A percentile compares a stretch with the other conserved stretches of the same genome.
Evolutionary conservation across 2,113 vertebrate species (phyloP).

Genomic region (Nanorana parkeri): DNA sequence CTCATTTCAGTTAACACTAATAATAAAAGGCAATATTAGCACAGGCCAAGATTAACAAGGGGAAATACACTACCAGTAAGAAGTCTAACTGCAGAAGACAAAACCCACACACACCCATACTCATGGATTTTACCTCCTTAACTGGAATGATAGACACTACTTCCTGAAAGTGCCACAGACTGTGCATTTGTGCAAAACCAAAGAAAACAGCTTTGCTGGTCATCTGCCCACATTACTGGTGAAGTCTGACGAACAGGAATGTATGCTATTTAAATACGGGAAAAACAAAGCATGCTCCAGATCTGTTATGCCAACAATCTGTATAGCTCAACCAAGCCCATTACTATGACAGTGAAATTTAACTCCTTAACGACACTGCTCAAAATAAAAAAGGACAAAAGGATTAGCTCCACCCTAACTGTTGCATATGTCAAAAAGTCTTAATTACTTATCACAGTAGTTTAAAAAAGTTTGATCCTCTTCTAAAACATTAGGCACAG

Average conservation of each 20-base stretch:
- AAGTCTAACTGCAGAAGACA: no score
- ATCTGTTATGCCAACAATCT: conserved; percentile 16
- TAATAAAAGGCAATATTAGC: no score
- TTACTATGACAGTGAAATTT: not conserved
- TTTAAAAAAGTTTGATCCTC: no score
- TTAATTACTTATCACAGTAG: no score
- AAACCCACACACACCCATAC: not conserved
- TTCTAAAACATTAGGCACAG: no score
- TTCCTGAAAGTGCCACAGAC: not conserved
- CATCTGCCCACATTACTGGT: conserved; percentile 18
- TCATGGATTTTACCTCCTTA: not conserved
- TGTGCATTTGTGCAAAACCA: not conserved
- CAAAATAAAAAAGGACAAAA: not conserved
- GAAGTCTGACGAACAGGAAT: conserved; percentile 37
- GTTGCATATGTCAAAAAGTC: no score
- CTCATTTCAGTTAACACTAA: no score
- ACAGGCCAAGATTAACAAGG: no score
- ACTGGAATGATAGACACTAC: not conserved
- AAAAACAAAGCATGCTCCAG: conserved; percentile 2
- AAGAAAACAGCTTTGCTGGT: conserved; percentile 23
- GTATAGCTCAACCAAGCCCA: conserved; percentile 7
- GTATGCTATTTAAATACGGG: conserved; percentile 24
- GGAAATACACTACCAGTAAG: no score
- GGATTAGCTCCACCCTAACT: no score
- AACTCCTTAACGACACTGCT: not conserved